Base-by-base conservation (phyloP, 2,113 vertebrate genomes). In the Orthonyx spaldingii region DNA sequence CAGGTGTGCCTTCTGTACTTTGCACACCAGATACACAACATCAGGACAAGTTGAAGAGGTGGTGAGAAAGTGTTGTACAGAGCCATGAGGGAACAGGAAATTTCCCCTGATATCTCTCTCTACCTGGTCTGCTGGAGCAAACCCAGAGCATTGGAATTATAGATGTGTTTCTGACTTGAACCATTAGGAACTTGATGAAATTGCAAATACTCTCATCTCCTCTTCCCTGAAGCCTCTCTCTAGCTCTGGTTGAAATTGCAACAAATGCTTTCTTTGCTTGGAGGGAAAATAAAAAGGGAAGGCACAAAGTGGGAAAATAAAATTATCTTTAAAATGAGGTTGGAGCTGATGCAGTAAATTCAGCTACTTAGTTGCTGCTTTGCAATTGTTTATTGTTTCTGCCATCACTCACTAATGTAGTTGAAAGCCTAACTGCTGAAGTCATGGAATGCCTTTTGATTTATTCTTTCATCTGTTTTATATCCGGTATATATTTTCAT, bases 361-460 rank as follows among this genome's bases (percentile, higher is more conserved):
- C 63, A 70, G 42, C 33, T 72, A 21, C 17, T 84, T 0, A 0
- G 27, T 66, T 70, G 33, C 35, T 93, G 37, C 35, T 69, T 92
- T 93, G 79, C 42, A 72, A 17, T 72, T 78, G 46, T 65, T 69
- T 87, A 27, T 66, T 87, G 35, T 80, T 91, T 85, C 59, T 88
- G 71, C 66, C n/a, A 44, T 86, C 61, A 89, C 15, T 6, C 44
- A 53, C 24, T 84, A 46, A 53, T 23, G 26, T 16, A 86, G 39
- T 4, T 78, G 76, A 86, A 93, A 94, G 26, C 39, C 27, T 55
- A 61, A 53, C 69, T 69, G 21, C 32, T 84, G 64, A 74, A 88
- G 39, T 74, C 23, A 81, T 18, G 39, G 24, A 78, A 63, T 78
- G 44, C 28, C 11, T 66, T 89, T 63, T 81, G 32, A 50, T 92